These are phyloP conservation scores for Propithecus coquereli DNA, from an alignment of 2,113 vertebrate species.

Conservation along the genomic window DNA sequence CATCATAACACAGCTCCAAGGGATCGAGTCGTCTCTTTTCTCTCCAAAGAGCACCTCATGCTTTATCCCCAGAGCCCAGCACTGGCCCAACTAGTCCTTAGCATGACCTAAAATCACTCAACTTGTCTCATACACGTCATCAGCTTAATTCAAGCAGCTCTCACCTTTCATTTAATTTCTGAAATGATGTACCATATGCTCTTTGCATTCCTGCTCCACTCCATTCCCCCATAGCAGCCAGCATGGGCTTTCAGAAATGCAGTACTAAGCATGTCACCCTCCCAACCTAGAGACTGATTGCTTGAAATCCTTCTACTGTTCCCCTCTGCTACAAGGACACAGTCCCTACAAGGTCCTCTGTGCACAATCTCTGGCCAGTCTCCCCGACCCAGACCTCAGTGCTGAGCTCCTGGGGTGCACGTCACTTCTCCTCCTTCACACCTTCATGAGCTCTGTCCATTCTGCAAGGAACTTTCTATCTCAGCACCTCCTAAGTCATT, in stretches of 20 bases:
- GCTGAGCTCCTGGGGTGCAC: neutral
- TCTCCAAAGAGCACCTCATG: accelerated
- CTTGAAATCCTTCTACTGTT: neutral
- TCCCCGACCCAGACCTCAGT: neutral
- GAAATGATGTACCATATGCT: neutral
- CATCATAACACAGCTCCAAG: accelerated
- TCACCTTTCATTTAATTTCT: neutral
- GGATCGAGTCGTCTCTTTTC: too few relatives aligned
- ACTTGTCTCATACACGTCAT: too few relatives aligned
- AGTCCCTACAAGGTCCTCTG: neutral
- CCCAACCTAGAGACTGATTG: neutral
- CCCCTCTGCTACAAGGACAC: neutral
- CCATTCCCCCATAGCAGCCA: neutral
- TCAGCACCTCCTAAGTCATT: accelerated
- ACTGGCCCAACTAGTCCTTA: neutral
- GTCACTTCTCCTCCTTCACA: neutral
- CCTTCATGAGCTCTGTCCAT: accelerated
- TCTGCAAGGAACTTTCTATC: neutral
- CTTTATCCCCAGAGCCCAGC: neutral
- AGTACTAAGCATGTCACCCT: neutral
- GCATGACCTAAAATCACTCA: neutral
- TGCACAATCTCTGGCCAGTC: neutral
- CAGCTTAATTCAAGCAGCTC: neutral
- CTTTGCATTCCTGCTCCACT: accelerated
- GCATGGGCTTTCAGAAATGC: neutral